A percentile compares a stretch with the other conserved stretches of the same genome.
These are phyloP conservation scores for Bubalus kerabau DNA, from an alignment of 2,113 vertebrate genomes.

Conservation along the genomic window DNA sequence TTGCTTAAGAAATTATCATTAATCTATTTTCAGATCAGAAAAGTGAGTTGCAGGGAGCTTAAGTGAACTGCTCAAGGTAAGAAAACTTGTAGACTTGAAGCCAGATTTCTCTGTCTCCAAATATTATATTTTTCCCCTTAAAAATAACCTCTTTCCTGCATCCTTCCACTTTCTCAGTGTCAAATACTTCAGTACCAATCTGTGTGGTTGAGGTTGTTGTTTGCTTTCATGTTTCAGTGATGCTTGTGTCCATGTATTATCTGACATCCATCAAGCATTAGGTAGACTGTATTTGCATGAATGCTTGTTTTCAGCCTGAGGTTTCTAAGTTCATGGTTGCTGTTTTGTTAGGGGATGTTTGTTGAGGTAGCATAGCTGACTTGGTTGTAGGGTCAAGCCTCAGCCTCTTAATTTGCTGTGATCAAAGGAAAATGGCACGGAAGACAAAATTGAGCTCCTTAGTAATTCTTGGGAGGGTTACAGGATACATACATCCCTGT, in stretches of 20 bases:
- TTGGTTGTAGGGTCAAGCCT: neutral
- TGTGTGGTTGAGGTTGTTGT: neutral
- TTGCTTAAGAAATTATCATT: neutral
- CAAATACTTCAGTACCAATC: neutral
- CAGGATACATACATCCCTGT: neutral
- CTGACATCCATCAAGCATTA: neutral
- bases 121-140: neutral
- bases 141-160: neutral
- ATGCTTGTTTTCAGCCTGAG: neutral
- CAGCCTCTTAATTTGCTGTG: neutral
- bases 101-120: neutral
- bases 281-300: neutral
- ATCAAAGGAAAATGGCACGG: neutral
- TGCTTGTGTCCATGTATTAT: neutral
- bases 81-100: neutral
- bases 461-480: neutral
- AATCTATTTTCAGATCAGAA: conserved; percentile 40
- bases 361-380: neutral
- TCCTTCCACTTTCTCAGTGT: neutral
- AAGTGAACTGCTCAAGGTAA: neutral
- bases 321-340: neutral
- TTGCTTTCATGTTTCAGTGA: neutral
- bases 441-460: neutral
- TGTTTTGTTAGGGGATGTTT: neutral
- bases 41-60: neutral